These are phyloP conservation scores for Aptenodytes patagonicus DNA, from an alignment of 2,113 vertebrate species.

Conservation along the genomic window DNA sequence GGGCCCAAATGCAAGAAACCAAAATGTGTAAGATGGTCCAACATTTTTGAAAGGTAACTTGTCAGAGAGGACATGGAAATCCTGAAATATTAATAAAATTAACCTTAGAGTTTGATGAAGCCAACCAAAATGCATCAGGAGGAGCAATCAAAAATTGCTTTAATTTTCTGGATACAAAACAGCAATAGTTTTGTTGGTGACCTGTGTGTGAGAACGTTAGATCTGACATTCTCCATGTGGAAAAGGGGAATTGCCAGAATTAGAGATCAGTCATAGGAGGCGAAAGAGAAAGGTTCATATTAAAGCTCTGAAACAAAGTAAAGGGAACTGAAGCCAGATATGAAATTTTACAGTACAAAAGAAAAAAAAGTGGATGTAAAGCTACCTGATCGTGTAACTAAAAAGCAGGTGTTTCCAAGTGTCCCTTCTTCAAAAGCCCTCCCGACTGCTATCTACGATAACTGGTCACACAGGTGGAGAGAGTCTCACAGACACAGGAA, in stretches of 20 bases:
- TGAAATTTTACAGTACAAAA: not conserved
- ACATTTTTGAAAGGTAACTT: not conserved
- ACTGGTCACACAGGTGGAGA: constrained; percentile 78
- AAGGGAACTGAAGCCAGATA: not conserved
- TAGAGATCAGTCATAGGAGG: not conserved
- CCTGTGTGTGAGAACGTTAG: not conserved
- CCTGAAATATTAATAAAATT: not conserved
- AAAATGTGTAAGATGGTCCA: not conserved
- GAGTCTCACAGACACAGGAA: constrained; percentile 78
- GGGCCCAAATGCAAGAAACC: not conserved
- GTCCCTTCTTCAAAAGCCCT: not conserved
- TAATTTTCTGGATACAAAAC: not conserved
- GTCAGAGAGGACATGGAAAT: not conserved
- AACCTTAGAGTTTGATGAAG: not conserved
- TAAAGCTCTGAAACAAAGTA: not conserved
- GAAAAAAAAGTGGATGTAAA: not conserved
- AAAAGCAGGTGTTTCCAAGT: not conserved
- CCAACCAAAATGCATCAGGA: not conserved
- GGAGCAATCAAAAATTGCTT: not conserved
- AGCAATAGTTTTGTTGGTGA: not conserved
- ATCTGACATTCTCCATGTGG: not conserved
- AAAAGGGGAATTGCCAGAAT: not conserved
- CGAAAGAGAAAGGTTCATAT: not conserved
- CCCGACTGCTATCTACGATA: not conserved
- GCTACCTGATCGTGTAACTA: not conserved